phyloP scores from a whole-genome alignment of 2,888 invertebrate species.

The Thysanoteuthis rhombus region DNA sequence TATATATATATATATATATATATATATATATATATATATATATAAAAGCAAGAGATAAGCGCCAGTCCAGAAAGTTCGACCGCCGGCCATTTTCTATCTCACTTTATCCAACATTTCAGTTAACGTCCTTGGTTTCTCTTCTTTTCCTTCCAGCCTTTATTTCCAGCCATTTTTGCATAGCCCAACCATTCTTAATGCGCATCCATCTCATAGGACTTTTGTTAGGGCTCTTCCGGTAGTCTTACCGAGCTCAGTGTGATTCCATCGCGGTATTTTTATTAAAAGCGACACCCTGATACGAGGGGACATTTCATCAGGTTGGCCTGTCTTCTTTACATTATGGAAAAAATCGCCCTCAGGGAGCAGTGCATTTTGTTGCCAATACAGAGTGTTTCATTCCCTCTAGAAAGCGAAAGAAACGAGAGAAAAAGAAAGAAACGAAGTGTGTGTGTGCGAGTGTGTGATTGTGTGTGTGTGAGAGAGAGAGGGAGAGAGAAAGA shows the following conservation, averaged over 20 bases:
- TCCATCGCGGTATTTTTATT: background rate
- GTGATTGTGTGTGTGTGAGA: background rate
- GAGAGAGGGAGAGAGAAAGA: background rate
- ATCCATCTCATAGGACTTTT: background rate
- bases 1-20: too few species aligned
- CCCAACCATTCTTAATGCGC: background rate
- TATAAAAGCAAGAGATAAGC: background rate
- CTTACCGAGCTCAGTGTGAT: background rate
- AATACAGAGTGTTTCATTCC: background rate
- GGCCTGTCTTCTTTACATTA: background rate
- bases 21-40: too few species aligned
- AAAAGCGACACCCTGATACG: background rate
- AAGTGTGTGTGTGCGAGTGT: too few species aligned
- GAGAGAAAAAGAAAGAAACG: background rate
- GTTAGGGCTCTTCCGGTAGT: background rate
- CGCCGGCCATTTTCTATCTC: background rate
- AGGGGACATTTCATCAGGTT: constrained; percentile 1
- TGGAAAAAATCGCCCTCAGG: background rate
- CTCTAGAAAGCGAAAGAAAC: background rate
- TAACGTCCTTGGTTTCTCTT: background rate
- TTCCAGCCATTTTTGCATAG: background rate
- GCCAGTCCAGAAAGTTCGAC: background rate
- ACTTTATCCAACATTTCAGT: background rate
- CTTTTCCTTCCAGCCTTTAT: background rate
- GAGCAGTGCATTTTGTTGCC: background rate